These are phyloP conservation scores for Rhynchopsitta pachyrhyncha DNA, from an alignment of 2,113 vertebrate species.

Conservation along the genomic window DNA sequence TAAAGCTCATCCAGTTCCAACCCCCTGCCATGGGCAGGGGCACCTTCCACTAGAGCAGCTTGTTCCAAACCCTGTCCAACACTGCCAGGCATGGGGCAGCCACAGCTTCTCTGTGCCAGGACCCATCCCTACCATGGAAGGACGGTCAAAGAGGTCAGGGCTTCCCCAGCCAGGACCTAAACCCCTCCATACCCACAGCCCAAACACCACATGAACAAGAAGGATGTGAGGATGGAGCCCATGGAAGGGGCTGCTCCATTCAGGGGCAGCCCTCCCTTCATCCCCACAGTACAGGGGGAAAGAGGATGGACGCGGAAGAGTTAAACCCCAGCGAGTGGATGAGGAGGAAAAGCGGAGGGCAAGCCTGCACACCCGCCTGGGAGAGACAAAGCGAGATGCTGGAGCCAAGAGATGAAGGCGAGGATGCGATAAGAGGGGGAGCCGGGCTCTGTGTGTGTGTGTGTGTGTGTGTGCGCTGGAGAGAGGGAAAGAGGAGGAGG, in stretches of 20 bases:
- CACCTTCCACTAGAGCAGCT: neutral
- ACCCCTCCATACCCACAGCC: neutral
- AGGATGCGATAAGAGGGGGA: slow-evolving; percentile 43
- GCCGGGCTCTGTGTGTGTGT: slow-evolving; percentile 40
- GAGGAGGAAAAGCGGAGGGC: slow-evolving; percentile 4
- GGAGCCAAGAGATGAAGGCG: slow-evolving; percentile 18
- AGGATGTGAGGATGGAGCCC: accelerated
- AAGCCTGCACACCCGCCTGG: neutral
- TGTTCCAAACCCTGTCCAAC: neutral
- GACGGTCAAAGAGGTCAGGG: accelerated
- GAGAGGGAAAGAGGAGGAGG: slow-evolving; percentile 34
- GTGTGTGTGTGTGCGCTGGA: neutral
- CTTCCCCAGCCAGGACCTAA: accelerated
- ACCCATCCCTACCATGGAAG: accelerated
- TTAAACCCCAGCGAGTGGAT: neutral
- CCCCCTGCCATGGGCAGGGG: neutral
- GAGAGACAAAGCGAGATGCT: neutral
- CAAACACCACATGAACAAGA: accelerated
- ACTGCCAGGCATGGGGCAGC: neutral
- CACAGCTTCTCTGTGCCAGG: neutral
- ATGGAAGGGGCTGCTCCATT: neutral
- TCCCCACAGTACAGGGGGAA: neutral
- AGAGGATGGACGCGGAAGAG: neutral
- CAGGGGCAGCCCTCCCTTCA: accelerated
- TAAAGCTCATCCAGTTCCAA: neutral